Conservation (phyloP, 2,888 invertebrate genomes). For the Drosophila percnosoma region DNA sequence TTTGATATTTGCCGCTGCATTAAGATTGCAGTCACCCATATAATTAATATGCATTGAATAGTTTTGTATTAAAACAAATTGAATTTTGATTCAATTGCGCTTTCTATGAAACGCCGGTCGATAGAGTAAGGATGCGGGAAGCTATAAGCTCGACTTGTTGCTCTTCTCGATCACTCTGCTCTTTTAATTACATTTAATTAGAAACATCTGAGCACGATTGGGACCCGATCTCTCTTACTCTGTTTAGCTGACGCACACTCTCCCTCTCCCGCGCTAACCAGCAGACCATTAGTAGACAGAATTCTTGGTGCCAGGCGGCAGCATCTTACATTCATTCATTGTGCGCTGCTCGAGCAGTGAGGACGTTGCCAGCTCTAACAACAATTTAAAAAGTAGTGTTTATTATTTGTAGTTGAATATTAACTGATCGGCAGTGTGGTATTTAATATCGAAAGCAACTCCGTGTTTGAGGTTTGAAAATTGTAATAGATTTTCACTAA, state of each 20-base stretch:
- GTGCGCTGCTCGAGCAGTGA: constrained; percentile 62
- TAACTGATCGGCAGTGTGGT: neutral
- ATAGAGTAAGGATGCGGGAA: constrained; percentile 45
- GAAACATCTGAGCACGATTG: constrained; percentile 53
- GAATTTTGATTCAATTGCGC: constrained; percentile 69
- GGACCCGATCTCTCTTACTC: neutral
- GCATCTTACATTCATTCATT: constrained; percentile 64
- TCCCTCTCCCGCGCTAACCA: constrained; percentile 1
- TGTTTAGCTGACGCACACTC: neutral
- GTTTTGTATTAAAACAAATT: constrained; percentile 77
- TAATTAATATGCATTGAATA: constrained; percentile 61
- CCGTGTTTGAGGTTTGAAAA: constrained; percentile 9
- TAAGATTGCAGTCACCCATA: constrained; percentile 18
- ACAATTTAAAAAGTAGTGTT: constrained; percentile 22
- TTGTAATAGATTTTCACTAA: neutral
- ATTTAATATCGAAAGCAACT: neutral
- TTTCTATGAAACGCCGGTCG: constrained; percentile 8
- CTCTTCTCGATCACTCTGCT: constrained; percentile 35
- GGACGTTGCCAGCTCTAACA: constrained; percentile 52
- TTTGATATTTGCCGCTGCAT: constrained; percentile 59
- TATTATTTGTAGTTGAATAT: neutral
- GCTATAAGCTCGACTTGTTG: constrained; percentile 20
- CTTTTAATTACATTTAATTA: constrained; percentile 65
- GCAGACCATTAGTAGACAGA: constrained; percentile 36
- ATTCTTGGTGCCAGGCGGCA: constrained; percentile 42